These are phyloP conservation scores for Nesidiocoris tenuis DNA, from an alignment of 2,888 invertebrate genomes.

Conservation along the genomic window DNA sequence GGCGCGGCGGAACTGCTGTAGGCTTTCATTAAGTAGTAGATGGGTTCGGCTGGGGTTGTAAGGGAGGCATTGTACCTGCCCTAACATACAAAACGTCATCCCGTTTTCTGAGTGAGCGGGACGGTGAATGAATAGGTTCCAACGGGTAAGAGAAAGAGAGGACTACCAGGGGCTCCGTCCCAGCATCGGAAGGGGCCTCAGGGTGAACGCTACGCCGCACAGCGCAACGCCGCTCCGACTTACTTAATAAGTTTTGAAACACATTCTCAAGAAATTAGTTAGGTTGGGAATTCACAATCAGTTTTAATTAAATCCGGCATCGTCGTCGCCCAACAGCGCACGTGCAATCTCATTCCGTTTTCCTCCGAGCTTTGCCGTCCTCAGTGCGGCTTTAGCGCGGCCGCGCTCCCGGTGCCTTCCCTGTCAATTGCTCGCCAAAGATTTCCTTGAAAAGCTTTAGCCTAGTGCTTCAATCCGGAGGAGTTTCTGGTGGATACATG, in stretches of 20 bases:
- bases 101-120: not conserved
- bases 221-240: not conserved
- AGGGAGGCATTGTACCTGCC: not conserved
- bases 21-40: not conserved
- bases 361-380: not conserved
- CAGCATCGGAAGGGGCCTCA: not conserved
- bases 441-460: too few species aligned
- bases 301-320: slow-evolving; percentile 28
- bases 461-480: too few species aligned
- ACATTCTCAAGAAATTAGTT: slow-evolving; percentile 28
- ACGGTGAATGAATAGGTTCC: not conserved
- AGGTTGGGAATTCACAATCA: slow-evolving; percentile 28
- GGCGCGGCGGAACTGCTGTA: not conserved
- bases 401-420: too few species aligned
- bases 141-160: not conserved
- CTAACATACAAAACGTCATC: not conserved
- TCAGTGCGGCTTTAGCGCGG: not conserved
- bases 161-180: not conserved
- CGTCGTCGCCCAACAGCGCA: slow-evolving; percentile 4
- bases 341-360: slow-evolving; percentile 21
- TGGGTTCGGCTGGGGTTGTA: not conserved
- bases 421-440: too few species aligned
- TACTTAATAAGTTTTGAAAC: slow-evolving; percentile 26
- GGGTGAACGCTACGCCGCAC: not conserved
- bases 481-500: too few species aligned